Percentiles rank a stretch among this genome's conserved stretches.
These are phyloP conservation scores for Beaufortia kweichowensis DNA, from an alignment of 2,113 vertebrate genomes.

Conservation along the genomic window DNA sequence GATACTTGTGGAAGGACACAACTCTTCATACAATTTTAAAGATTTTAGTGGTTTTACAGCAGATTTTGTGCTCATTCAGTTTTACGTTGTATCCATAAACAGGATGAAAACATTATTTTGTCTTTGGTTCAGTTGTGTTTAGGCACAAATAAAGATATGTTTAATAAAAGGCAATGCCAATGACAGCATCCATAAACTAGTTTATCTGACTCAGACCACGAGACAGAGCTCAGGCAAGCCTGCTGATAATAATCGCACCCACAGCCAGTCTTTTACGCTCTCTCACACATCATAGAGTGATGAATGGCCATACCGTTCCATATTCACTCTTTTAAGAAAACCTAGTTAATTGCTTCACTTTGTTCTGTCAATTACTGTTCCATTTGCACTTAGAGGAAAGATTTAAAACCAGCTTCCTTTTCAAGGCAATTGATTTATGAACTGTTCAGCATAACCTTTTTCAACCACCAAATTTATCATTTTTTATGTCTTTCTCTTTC, in stretches of 20 bases:
- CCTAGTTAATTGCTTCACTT: slow-evolving; percentile 68
- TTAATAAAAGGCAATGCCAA: background rate
- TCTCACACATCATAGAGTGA: slow-evolving; percentile 53
- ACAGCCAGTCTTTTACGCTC: background rate
- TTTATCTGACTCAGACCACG: slow-evolving; percentile 7
- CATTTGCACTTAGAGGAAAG: slow-evolving; percentile 51
- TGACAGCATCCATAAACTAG: background rate
- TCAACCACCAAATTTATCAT: slow-evolving; percentile 39
- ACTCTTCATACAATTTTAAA: no score
- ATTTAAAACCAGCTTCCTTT: slow-evolving; percentile 54
- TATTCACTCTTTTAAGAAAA: slow-evolving; percentile 58
- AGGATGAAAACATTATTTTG: background rate
- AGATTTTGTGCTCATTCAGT: background rate
- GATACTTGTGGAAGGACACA: no score
- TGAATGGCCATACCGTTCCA: slow-evolving; percentile 52
- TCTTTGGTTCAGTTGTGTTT: no score
- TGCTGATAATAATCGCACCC: slow-evolving; percentile 27
- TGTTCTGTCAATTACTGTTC: slow-evolving; percentile 66
- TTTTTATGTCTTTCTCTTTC: background rate
- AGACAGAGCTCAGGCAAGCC: background rate
- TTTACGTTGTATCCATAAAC: background rate
- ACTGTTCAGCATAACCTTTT: slow-evolving; percentile 59
- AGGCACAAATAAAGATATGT: background rate
- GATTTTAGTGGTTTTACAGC: no score
- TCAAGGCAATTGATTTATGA: slow-evolving; percentile 68